phyloP scores from a whole-genome alignment of 1,140 invertebrate species.

The Polypedilum pembai region DNA sequence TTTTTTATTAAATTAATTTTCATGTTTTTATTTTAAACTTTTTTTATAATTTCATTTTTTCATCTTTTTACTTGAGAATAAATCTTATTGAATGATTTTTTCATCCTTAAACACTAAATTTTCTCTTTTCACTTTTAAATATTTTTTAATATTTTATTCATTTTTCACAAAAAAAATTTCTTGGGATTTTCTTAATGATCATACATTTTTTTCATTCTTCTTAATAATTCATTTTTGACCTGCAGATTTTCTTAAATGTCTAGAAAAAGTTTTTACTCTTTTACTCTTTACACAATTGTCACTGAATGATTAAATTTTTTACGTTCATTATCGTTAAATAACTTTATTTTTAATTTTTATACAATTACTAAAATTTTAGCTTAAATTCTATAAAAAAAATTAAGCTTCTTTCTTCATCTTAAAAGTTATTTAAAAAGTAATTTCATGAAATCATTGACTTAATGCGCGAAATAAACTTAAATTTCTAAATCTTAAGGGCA shows the following conservation, averaged over 20 bases:
- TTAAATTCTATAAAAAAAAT: not conserved
- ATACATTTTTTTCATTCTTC: not conserved
- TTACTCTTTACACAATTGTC: conserved; percentile 3
- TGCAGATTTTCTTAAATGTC: not conserved
- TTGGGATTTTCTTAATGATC: not conserved
- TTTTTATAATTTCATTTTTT: conserved; percentile 9
- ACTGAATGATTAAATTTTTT: not conserved
- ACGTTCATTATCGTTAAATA: not conserved
- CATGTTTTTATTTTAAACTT: conserved; percentile 9
- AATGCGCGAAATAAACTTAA: not conserved
- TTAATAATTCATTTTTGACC: conserved; percentile 12
- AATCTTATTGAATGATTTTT: conserved; percentile 7
- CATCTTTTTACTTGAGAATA: not conserved
- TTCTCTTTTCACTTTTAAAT: no score
- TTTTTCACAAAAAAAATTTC: conserved; percentile 4
- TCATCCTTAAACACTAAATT: not conserved
- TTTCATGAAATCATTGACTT: no score
- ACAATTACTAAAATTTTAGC: not conserved
- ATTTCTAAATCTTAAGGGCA: not conserved
- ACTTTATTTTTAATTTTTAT: not conserved
- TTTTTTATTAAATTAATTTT: conserved; percentile 15
- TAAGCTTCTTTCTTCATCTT: not conserved
- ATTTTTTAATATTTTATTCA: not conserved
- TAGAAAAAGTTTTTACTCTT: not conserved
- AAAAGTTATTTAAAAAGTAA: not conserved